Base-by-base conservation (phyloP, 1,140 invertebrate genomes). In the Pemphigus obesinymphae region DNA sequence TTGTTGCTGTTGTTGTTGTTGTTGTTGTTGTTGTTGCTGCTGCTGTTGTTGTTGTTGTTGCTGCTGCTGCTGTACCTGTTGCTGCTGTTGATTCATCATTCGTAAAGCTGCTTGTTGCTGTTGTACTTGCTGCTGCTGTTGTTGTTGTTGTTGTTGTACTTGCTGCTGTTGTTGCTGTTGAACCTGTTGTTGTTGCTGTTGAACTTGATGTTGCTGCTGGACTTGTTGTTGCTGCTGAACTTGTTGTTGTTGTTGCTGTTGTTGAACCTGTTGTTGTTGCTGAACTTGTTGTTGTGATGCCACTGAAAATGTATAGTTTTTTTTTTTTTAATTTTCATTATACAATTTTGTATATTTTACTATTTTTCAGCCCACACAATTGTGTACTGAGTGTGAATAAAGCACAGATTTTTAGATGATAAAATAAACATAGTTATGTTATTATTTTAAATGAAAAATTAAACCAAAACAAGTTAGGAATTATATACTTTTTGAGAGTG, bases 141-240 rank as follows among this genome's bases (percentile, higher is more conserved):
- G 85, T 15, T 85, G 85, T 20, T 85, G 84, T 23, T 63, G 66
- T 13, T 82, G 80, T 75, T 86, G 85, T 55, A 88, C 87, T 40
- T 87, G 85, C 20, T 87, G 86, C 50, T 88, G 82, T 0, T 86
- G 63, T 26, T 88, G 87, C 53, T 84, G 87, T 82, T 85, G 88
- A 82, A 82, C 88, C 83, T 85, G 89, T 85, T 88, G 88, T 26
- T 88, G 87, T 58, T 88, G 87, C 78, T 87, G 86, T 61, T 89
- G 88, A 63, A 88, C 86, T 37, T n/a, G n/a, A n/a, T n/a, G n/a
- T 66, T 88, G 83, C 2, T 87, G 86, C 72, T 87, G 87, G 2
- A 85, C 50, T 34, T 88, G 88, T 50, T 83, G 87, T 61, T 87
- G 87, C 2, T 85, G 83, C 34, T 86, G 83, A 82, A 4, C 26